These are phyloP conservation scores for Erinaceus europaeus DNA, from an alignment of 2,113 vertebrate species.

Conservation along the genomic window DNA sequence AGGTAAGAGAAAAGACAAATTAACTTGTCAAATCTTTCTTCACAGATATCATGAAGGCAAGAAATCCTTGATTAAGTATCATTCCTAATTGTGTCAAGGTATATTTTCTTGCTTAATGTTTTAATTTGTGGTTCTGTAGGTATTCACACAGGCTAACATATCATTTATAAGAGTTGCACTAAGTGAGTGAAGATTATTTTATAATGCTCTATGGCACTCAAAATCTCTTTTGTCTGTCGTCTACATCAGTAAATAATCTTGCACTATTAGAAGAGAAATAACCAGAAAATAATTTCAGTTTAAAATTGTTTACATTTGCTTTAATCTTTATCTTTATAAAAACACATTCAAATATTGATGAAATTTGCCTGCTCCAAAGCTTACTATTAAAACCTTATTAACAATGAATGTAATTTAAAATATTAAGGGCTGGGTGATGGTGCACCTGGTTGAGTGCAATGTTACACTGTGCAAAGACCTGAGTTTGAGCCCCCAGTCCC, in stretches of 20 bases:
- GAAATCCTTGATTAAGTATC: neutral
- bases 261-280: neutral
- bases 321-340: constrained; percentile 22
- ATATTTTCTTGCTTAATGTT: constrained; percentile 9
- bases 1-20: constrained; percentile 39
- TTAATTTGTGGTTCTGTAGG: neutral
- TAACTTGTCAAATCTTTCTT: constrained; percentile 30
- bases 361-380: constrained; percentile 12
- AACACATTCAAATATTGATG: neutral
- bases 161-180: neutral
- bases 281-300: neutral
- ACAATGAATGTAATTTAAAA: too few species aligned
- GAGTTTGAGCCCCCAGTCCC: too few species aligned
- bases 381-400: constrained; percentile 16
- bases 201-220: neutral
- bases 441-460: too few species aligned
- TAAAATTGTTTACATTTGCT: neutral
- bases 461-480: too few species aligned
- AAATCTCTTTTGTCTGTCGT: neutral
- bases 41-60: neutral
- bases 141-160: constrained; percentile 30
- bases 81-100: neutral
- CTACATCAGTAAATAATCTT: neutral
- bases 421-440: too few species aligned
- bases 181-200: neutral